Evolutionary conservation across 2,797 vertebrate genomes (phyloP), one percentile per base, ranked within the genome.

Genomic region (Psittacula echo): DNA sequence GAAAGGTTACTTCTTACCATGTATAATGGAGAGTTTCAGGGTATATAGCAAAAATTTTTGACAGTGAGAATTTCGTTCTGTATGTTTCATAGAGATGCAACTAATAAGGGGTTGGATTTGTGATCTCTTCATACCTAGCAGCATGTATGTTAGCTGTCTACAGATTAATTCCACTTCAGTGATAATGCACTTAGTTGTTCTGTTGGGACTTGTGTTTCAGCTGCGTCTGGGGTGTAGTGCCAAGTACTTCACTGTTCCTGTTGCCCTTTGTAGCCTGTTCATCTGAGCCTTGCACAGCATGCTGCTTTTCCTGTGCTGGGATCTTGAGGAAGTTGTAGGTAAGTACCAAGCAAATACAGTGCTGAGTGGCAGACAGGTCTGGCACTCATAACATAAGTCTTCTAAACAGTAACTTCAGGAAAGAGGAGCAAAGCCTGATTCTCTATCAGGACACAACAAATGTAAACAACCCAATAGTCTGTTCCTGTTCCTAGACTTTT

Each of bases 181-280:
- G 44, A 30, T 44, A 34, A 44, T 3, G 4, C 32, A 18, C 50
- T 39, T 34, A 41, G 29, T 47, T 47, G 50, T 42, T 85, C 48
- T 39, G 10, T 24, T 22, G 20, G 39, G n/a, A 17, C 26, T 76
- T 73, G 45, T 61, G 20, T 65, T 71, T 42, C 65, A 61, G 47
- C 42, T 7, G 8, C 14, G 5, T 30, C 39, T 64, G 0, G 5
- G n/a, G 18, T 2, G 2, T 39, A 58, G 34, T 2, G 0, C 27
- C 12, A 37, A 42, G 34, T 17, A 30, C 34, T 47, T 58, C 4
- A 4, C 17, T 44, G n/a, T 42, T 53, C 48, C 50, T 53, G 22
- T 30, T 2, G 1, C 58, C 2, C 1, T 47, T 60, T 0, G 1
- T 19, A 23, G n/a, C 61, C 71, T 61, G 45, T 65, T 65, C 6